These are phyloP conservation scores for Hirudo medicinalis DNA, from an alignment of 1,140 invertebrate species.

Conservation along the genomic window DNA sequence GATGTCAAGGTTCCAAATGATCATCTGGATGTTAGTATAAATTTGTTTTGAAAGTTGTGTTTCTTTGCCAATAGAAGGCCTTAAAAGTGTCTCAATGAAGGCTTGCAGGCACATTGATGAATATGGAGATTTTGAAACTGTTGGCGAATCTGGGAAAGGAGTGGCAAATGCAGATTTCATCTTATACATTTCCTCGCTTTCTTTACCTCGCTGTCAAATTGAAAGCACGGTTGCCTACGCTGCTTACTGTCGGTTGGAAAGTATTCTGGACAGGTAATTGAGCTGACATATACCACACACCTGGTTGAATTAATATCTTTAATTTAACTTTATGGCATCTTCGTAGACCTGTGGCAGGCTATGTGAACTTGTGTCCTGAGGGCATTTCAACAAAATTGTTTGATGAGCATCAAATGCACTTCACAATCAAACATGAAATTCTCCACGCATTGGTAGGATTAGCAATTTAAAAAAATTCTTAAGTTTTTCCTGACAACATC, in stretches of 20 bases:
- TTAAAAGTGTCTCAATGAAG: conserved; percentile 29
- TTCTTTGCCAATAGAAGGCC: background rate
- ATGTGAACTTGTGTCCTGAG: conserved; percentile 93
- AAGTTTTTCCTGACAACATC: no score
- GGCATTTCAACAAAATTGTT: conserved; percentile 82
- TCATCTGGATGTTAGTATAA: conserved; percentile 67
- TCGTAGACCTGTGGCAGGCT: conserved; percentile 82
- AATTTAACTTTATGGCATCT: background rate
- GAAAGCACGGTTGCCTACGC: conserved; percentile 79
- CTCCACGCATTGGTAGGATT: conserved; percentile 64
- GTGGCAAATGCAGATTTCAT: conserved; percentile 83
- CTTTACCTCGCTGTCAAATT: conserved; percentile 76
- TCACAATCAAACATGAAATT: conserved; percentile 97
- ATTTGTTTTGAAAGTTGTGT: background rate
- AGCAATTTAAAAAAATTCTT: conserved; percentile 13
- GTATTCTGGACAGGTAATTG: conserved; percentile 65
- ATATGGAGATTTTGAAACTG: conserved; percentile 28
- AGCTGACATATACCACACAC: no score
- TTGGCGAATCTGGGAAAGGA: conserved; percentile 48
- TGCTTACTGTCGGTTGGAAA: conserved; percentile 94
- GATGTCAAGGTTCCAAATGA: conserved; percentile 78
- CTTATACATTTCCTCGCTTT: conserved; percentile 85
- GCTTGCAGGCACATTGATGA: conserved; percentile 22
- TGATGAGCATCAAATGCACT: conserved; percentile 78
- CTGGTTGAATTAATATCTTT: background rate